Conservation (phyloP, 2,113 vertebrate species). For the Physeter macrocephalus region DNA sequence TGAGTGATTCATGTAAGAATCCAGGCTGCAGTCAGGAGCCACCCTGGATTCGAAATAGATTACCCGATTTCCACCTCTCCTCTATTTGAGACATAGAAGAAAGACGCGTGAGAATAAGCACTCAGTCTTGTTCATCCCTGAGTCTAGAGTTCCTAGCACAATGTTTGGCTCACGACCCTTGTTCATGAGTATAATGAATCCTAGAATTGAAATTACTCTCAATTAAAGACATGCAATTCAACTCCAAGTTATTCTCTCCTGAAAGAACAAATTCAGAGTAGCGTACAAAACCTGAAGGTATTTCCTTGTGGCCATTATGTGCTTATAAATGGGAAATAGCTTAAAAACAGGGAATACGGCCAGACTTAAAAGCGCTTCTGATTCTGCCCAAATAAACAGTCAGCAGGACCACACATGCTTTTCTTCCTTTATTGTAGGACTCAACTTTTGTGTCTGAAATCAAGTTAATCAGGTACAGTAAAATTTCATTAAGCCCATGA, state of each 20-base stretch:
- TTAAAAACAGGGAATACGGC: constrained; percentile 53
- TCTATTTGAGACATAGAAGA: not conserved
- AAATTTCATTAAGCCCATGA: constrained; percentile 44
- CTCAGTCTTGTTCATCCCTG: not conserved
- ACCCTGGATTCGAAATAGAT: not conserved
- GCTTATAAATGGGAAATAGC: constrained; percentile 64
- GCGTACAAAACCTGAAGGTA: constrained; percentile 20
- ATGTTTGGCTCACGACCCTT: not conserved
- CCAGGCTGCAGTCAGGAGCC: not conserved
- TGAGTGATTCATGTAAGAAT: not conserved
- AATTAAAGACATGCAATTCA: constrained; percentile 23
- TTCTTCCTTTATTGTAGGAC: not conserved
- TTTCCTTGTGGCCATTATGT: constrained; percentile 42
- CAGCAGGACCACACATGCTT: constrained; percentile 61
- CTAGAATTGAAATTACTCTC: not conserved
- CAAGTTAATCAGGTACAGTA: constrained; percentile 27
- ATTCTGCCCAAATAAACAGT: constrained; percentile 64
- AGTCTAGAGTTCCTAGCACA: not conserved
- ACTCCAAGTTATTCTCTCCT: not conserved
- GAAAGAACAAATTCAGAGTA: constrained; percentile 35
- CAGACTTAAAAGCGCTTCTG: constrained; percentile 60
- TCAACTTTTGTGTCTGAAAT: constrained; percentile 40
- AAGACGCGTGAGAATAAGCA: not conserved
- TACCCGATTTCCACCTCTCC: not conserved
- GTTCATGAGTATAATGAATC: not conserved